Percentiles rank a stretch among this genome's conserved stretches.
phyloP scores from a whole-genome alignment of 2,113 vertebrate genomes.

The Dermatemys mawii region DNA sequence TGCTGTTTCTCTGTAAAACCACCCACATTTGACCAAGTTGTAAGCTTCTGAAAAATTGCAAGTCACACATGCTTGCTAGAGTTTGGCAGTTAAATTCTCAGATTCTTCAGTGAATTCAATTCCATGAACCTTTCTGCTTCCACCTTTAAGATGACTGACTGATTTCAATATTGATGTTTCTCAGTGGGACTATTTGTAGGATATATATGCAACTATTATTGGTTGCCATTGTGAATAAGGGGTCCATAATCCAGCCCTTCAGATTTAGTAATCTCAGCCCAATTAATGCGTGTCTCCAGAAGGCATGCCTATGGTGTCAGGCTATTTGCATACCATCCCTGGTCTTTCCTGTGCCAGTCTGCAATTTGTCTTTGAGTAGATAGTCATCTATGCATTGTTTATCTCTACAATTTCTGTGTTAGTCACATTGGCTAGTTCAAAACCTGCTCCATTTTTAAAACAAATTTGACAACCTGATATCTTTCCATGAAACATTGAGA shows the following conservation, averaged over 20 bases:
- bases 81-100: not conserved
- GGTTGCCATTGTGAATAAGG: not conserved
- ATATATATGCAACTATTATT: too few species aligned
- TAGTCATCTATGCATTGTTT: not conserved
- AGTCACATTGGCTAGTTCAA: not conserved
- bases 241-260: not conserved
- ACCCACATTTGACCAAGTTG: not conserved
- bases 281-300: not conserved
- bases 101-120: not conserved
- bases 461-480: not conserved
- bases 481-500: not conserved
- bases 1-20: not conserved
- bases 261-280: not conserved
- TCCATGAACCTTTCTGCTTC: not conserved
- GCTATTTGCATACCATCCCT: not conserved
- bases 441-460: not conserved
- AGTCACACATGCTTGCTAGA: accelerated
- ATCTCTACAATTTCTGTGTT: not conserved
- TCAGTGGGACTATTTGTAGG: not conserved
- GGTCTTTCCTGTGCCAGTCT: not conserved
- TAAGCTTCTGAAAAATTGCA: not conserved
- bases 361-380: not conserved
- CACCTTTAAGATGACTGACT: not conserved
- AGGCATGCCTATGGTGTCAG: not conserved
- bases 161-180: not conserved